Evolutionary conservation across 2,797 vertebrate genomes (phyloP), one percentile per base, ranked within the genome.

Genomic region (Sebastes reedi): DNA sequence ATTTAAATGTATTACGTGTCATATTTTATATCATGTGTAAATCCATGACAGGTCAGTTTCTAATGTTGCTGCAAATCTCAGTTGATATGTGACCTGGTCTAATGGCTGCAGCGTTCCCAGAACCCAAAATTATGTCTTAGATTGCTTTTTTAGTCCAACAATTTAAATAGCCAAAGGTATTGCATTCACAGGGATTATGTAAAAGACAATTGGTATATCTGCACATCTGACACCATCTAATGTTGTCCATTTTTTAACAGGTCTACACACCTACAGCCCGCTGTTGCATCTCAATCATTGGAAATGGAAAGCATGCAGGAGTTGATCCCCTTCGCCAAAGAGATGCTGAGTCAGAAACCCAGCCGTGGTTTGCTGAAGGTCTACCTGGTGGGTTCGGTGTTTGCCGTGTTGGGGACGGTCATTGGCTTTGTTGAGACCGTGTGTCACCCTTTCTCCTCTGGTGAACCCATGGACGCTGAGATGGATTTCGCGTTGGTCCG

Each of bases 381-480:
- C 82, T 98, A 98, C 79, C 42, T 97, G 93, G 80, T 97, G 88
- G 97, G 97, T 80, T 95, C 96, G 0, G 82, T 95, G 88, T 89
- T 98, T 84, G 96, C 97, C 0, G 90, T 97, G 25, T 84, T 97
- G 0, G 96, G 97, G 0, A 95, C 95, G 5, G 89, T 96, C 6
- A 92, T 98, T 0, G 94, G 96, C 2, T 89, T 98, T 86, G 88
- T 97, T 42, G 96, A 97, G 90, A 92, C 94, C 0, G 86, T 97
- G 56, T 97, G 96, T 88, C 92, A 95, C 6, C 96, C 96, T 1
- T 98, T 99, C 87, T 85, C 72, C 3, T 92, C 94, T 0, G 76
- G 90, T 16, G 88, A 90, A 46, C 73, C 81, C 0, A 25, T 79
- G 34, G 95, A 95, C 0, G 84, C 94, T 0, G 93, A 95, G n/a